A percentile compares a stretch with the other conserved stretches of the same genome.
phyloP scores from a whole-genome alignment of 2,113 vertebrate species.

The Pan paniscus region DNA sequence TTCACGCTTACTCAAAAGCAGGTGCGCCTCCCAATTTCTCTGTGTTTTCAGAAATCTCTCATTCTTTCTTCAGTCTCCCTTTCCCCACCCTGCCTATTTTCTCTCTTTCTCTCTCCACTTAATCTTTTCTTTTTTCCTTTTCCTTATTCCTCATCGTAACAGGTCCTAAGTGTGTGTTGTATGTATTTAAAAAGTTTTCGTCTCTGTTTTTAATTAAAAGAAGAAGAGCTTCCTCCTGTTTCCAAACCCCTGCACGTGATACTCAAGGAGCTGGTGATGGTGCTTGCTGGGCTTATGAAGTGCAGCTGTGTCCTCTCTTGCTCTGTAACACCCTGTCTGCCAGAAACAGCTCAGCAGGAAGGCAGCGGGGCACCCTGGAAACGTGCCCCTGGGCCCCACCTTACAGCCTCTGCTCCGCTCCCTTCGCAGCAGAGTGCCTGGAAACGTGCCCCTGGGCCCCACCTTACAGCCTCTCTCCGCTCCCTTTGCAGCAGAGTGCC shows the following conservation, averaged over 20 bases:
- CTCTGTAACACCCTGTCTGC: neutral
- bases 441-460: neutral
- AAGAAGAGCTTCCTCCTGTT: neutral
- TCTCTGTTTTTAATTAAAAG: neutral
- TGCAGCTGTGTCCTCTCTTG: neutral
- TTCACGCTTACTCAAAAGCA: neutral
- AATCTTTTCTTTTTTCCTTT: neutral
- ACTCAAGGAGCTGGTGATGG: neutral
- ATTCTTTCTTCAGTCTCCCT: neutral
- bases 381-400: neutral
- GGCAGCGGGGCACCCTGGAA: neutral
- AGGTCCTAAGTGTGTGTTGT: neutral
- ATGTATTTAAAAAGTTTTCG: neutral
- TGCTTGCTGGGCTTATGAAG: neutral
- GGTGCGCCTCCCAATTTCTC: neutral
- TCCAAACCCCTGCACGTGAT: neutral
- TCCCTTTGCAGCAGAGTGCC: neutral
- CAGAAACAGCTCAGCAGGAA: neutral
- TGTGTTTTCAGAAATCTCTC: neutral
- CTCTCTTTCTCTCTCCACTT: neutral
- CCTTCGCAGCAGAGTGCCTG: neutral
- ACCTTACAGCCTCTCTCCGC: neutral
- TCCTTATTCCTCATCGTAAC: neutral
- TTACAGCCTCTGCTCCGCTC: neutral
- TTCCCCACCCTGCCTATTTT: neutral